These are phyloP conservation scores for Drosophila novamexicana DNA, from an alignment of 1,140 invertebrate species.

Conservation along the genomic window DNA sequence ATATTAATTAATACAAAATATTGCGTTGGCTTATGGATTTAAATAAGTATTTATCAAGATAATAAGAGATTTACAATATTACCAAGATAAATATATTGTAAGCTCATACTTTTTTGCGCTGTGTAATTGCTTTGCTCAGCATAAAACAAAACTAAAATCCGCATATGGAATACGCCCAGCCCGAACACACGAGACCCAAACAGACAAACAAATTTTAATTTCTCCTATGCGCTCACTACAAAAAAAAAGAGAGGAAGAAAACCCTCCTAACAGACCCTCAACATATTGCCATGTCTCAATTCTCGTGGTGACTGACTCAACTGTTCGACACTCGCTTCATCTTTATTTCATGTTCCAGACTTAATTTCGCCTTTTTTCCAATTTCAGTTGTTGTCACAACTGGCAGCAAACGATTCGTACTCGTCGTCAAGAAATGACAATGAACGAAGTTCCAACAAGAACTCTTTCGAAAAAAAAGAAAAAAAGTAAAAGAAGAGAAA, in stretches of 20 bases:
- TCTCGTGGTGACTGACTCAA: conserved; percentile 36
- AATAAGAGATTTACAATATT: too few relatives aligned
- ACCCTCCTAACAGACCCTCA: background rate
- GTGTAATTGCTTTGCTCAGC: conserved; percentile 58
- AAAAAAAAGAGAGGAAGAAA: conserved; percentile 19
- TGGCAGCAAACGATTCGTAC: conserved; percentile 46
- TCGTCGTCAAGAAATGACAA: conserved; percentile 35
- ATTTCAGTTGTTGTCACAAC: conserved; percentile 68
- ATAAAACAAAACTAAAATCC: conserved; percentile 20
- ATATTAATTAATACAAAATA: too few relatives aligned
- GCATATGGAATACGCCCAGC: conserved; percentile 18
- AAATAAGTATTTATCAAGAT: too few relatives aligned
- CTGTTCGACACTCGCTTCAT: conserved; percentile 67
- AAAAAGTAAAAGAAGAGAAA: conserved; percentile 28
- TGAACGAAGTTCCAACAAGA: conserved; percentile 36
- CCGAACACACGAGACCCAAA: conserved; percentile 18
- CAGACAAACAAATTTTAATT: conserved; percentile 67
- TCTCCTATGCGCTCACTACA: conserved; percentile 38
- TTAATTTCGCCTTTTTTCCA: conserved; percentile 63
- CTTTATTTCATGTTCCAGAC: conserved; percentile 76
- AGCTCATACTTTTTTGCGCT: background rate
- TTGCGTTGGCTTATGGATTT: too few relatives aligned
- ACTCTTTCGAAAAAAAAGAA: conserved; percentile 27
- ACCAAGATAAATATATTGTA: background rate
- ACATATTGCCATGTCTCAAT: conserved; percentile 21